These are phyloP conservation scores for Thysanoteuthis rhombus DNA, from an alignment of 2,888 invertebrate genomes.

Conservation along the genomic window DNA sequence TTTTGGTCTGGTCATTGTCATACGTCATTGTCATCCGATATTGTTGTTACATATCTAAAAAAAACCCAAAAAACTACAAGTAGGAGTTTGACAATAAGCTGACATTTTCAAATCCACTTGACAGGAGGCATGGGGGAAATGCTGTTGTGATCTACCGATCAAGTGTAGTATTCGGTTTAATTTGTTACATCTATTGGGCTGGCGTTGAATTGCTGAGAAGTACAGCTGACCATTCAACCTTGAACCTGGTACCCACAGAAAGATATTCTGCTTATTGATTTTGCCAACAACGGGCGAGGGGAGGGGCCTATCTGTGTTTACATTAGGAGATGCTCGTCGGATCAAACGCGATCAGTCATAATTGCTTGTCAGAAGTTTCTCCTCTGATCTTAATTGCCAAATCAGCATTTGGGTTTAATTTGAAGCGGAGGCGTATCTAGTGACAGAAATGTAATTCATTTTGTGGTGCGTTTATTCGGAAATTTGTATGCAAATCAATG, in stretches of 20 bases:
- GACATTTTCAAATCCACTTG: not conserved
- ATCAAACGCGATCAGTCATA: not conserved
- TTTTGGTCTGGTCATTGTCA: too few relatives aligned
- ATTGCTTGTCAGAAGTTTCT: not conserved
- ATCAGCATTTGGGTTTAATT: not conserved
- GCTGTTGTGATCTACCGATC: not conserved
- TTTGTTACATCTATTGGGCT: not conserved
- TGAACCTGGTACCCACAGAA: not conserved
- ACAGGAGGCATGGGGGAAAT: not conserved
- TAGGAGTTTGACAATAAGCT: too few relatives aligned
- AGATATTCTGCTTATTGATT: not conserved
- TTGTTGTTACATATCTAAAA: too few relatives aligned
- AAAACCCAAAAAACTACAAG: too few relatives aligned
- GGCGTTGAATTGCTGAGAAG: not conserved
- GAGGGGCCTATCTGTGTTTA: not conserved
- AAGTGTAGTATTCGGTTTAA: not conserved
- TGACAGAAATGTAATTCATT: too few relatives aligned
- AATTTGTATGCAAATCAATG: too few relatives aligned
- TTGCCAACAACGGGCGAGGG: not conserved
- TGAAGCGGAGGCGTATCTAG: too few relatives aligned
- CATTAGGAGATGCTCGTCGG: not conserved
- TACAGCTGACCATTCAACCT: not conserved
- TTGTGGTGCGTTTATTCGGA: too few relatives aligned
- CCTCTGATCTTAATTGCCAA: not conserved
- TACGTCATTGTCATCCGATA: too few relatives aligned